These are phyloP conservation scores for Falco punctatus DNA, from an alignment of 2,113 vertebrate species.

Conservation along the genomic window DNA sequence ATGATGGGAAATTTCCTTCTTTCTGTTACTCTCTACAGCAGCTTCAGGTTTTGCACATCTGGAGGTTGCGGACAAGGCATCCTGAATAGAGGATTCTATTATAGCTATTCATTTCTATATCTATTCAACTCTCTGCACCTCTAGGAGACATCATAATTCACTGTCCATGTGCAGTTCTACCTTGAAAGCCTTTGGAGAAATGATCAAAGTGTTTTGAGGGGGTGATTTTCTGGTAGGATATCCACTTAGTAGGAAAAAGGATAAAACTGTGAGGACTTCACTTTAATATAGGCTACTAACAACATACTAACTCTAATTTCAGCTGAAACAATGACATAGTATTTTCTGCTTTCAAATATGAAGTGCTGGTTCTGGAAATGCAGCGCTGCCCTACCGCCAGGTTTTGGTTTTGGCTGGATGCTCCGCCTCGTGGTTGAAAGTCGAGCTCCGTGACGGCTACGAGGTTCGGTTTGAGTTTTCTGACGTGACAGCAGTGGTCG, in stretches of 20 bases:
- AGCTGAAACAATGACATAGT: neutral
- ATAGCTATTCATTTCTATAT: too few relatives aligned
- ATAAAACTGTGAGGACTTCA: neutral
- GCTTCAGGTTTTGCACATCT: neutral
- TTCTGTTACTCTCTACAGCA: neutral
- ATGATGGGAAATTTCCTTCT: neutral
- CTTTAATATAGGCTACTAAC: neutral
- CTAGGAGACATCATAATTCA: neutral
- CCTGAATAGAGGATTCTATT: neutral
- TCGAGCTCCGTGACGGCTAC: conserved; percentile 86
- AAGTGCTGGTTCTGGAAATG: neutral
- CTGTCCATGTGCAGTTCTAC: neutral
- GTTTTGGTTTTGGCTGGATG: conserved; percentile 94
- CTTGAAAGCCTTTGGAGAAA: neutral
- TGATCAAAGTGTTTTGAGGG: neutral
- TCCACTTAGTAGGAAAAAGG: neutral
- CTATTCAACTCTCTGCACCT: neutral
- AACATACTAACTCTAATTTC: neutral
- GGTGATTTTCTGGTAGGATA: neutral
- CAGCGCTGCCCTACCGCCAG: conserved; percentile 79
- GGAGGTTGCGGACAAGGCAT: neutral
- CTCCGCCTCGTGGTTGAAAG: conserved; percentile 94
- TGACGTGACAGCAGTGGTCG: conserved; percentile 94
- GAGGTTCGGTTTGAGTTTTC: conserved; percentile 86
- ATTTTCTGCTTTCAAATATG: neutral